Base-by-base conservation (phyloP, 1,140 invertebrate genomes). In the Eueides isabella region DNA sequence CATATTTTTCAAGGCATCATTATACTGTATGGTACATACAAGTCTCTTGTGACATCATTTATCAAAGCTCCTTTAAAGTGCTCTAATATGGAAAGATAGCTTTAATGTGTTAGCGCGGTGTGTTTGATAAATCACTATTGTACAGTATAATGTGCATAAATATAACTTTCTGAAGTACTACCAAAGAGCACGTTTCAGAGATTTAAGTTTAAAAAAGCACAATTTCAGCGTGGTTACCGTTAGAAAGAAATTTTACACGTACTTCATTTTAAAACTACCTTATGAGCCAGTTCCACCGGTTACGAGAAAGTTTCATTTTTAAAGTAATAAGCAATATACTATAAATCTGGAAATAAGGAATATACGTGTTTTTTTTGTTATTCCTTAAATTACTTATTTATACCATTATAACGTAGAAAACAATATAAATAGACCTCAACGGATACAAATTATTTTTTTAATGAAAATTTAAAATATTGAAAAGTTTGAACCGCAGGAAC, bases 1-100 rank as follows among this genome's bases (percentile, higher is more conserved):
- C 19, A 23, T 55, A 55, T 55, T 55, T 55, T 55, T 23, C 44
- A 55, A 23, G 44, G n/a, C 44, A 55, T 55, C 44, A 55, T 55
- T 55, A 9, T 55, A 5, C 41, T 44, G 41, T 23, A 16, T 44
- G 41, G 41, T 44, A 44, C 41, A 19, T 44, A 19, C 41, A 19
- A 23, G n/a, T 44, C 41, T 44, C 41, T 44, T 44, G 41, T 44
- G 41, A 44, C 41, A 44, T 44, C 16, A 44, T 44, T 44, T 44
- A 44, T 44, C 41, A 44, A 2, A 44, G 16, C 41, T 44, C 41
- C 41, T 19, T 44, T 23, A 44, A 44, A 44, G 41, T 44, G 41
- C 41, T 44, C 16, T 44, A 44, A 44, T 44, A 44, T 19, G n/a
- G 41, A 55, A 26, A 55, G 48, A 55, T 55, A 55, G 48, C 48